Conservation (phyloP, 2,888 invertebrate genomes). For the Troides oblongomaculatus region DNA sequence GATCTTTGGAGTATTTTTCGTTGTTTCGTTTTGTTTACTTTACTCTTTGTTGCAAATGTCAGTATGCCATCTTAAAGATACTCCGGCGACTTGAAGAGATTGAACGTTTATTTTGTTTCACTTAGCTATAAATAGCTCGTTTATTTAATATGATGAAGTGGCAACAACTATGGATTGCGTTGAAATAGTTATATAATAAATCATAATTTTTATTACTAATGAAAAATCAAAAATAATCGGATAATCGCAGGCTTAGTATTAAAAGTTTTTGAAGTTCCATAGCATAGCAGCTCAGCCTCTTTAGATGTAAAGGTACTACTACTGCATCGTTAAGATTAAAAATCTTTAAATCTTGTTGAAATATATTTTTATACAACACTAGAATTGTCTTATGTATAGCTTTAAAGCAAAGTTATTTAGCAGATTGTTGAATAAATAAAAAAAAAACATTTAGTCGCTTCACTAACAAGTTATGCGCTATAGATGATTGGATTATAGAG, state of each 20-base stretch:
- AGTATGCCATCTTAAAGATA: conserved; percentile 20
- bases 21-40: conserved; percentile 24
- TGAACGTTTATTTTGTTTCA: conserved; percentile 18
- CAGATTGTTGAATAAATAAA: too few relatives aligned
- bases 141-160: conserved; percentile 16
- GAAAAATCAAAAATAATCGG: too few relatives aligned
- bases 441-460: too few relatives aligned
- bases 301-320: not conserved
- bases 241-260: too few relatives aligned
- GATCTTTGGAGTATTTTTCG: conserved; percentile 22
- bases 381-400: too few relatives aligned
- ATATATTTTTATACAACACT: too few relatives aligned
- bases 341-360: too few relatives aligned
- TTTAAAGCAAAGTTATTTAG: too few relatives aligned
- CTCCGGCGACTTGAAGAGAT: conserved; percentile 13
- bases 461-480: too few relatives aligned
- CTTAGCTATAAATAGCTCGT: conserved; percentile 15
- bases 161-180: conserved; percentile 5
- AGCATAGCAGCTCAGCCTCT: not conserved
- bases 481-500: too few relatives aligned
- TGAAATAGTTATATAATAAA: not conserved
- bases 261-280: conserved; percentile 1
- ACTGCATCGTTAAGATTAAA: too few relatives aligned
- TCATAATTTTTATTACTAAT: not conserved
- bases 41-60: conserved; percentile 25